phyloP scores from a whole-genome alignment of 2,797 vertebrate genomes.

The Scyliorhinus canicula region DNA sequence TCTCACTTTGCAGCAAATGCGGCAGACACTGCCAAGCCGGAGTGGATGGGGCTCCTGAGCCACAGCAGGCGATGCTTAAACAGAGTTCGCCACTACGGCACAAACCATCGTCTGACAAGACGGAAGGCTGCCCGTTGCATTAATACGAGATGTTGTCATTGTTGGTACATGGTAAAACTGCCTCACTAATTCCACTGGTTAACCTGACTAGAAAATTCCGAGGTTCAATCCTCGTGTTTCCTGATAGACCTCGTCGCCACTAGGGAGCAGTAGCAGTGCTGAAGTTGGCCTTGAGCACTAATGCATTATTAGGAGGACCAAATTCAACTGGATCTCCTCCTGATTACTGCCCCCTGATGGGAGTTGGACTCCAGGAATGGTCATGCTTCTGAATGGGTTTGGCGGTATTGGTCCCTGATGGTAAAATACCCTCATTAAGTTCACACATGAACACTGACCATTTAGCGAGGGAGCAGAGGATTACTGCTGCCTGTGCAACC shows the following conservation, averaged over 20 bases:
- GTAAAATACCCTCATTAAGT: background rate
- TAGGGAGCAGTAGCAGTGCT: background rate
- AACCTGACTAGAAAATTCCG: background rate
- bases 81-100: no score
- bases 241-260: background rate
- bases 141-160: background rate
- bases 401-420: background rate
- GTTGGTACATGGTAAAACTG: background rate
- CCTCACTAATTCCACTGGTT: background rate
- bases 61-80: no score
- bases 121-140: no score
- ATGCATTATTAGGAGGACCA: background rate
- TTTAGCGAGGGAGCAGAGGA: background rate
- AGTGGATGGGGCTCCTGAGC: no score
- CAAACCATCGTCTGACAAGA: no score
- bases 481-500: background rate
- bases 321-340: background rate
- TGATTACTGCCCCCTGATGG: constrained; percentile 14
- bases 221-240: background rate
- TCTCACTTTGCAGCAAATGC: no score
- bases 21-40: no score
- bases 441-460: background rate
- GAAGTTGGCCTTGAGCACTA: background rate
- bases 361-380: background rate
- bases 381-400: background rate